A percentile compares a stretch with the other conserved stretches of the same genome.
phyloP scores from a whole-genome alignment of 1,140 invertebrate genomes.

The Drosophila suzukii region DNA sequence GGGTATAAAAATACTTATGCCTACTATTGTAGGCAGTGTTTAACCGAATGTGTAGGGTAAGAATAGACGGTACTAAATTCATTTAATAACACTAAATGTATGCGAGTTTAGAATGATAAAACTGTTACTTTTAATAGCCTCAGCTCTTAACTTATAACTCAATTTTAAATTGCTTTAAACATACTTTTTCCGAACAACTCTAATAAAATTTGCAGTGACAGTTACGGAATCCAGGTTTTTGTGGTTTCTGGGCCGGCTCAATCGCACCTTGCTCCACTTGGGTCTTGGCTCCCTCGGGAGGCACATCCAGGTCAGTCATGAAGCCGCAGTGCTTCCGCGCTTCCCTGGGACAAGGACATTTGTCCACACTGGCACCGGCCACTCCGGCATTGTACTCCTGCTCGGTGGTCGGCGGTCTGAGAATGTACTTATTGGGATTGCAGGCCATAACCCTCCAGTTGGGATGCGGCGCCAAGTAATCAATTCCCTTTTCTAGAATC shows the following conservation, averaged over 20 bases:
- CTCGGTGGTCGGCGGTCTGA: constrained; percentile 25
- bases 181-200: not conserved
- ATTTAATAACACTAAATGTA: not conserved
- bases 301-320: constrained; percentile 23
- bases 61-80: no score
- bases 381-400: constrained; percentile 19
- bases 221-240: not conserved
- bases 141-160: constrained; percentile 5
- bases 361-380: constrained; percentile 25
- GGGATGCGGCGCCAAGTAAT: constrained; percentile 70
- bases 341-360: constrained; percentile 41
- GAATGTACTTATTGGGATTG: constrained; percentile 48
- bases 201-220: constrained; percentile 39
- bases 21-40: no score
- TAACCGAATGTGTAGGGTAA: no score
- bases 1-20: no score
- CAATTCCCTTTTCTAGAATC: constrained; percentile 42
- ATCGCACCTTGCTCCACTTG: not conserved
- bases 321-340: constrained; percentile 43
- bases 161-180: constrained; percentile 9
- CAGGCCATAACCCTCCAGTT: constrained; percentile 73
- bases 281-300: not conserved
- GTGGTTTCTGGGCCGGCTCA: not conserved
- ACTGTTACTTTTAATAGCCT: not conserved
- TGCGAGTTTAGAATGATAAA: not conserved